phyloP scores from a whole-genome alignment of 2,888 invertebrate genomes.

The Torymus aiolomorphi region DNA sequence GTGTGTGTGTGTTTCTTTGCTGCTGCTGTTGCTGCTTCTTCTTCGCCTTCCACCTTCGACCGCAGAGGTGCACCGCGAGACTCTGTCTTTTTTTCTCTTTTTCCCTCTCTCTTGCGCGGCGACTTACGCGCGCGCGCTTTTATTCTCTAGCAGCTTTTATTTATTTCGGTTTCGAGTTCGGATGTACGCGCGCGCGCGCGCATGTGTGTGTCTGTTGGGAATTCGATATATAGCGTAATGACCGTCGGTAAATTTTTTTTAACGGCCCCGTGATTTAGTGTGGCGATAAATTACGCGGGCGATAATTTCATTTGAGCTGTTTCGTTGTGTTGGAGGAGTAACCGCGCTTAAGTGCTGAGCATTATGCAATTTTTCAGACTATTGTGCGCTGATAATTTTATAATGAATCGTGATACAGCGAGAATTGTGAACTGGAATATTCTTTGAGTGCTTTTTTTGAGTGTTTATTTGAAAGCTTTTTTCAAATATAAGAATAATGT shows the following conservation, averaged over 20 bases:
- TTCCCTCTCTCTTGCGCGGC: conserved; percentile 1
- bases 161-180: conserved; percentile 12
- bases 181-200: too few relatives aligned
- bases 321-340: neutral
- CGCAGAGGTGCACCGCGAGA: neutral
- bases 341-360: neutral
- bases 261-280: conserved; percentile 13
- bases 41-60: conserved; percentile 22
- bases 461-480: too few relatives aligned
- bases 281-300: conserved; percentile 25
- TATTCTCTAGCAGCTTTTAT: conserved; percentile 29
- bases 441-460: too few relatives aligned
- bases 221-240: conserved; percentile 25
- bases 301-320: conserved; percentile 21
- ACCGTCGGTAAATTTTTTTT: conserved; percentile 5
- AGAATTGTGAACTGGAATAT: too few relatives aligned
- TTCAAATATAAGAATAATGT: too few relatives aligned
- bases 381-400: neutral
- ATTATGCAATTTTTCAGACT: neutral
- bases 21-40: neutral
- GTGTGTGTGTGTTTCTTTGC: neutral
- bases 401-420: too few relatives aligned
- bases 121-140: conserved; percentile 3
- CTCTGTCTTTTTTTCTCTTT: neutral
- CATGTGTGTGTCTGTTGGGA: neutral